These are phyloP conservation scores for Actinostola sp. DNA, from an alignment of 92 coral and sea anemone species.

Conservation along the genomic window DNA sequence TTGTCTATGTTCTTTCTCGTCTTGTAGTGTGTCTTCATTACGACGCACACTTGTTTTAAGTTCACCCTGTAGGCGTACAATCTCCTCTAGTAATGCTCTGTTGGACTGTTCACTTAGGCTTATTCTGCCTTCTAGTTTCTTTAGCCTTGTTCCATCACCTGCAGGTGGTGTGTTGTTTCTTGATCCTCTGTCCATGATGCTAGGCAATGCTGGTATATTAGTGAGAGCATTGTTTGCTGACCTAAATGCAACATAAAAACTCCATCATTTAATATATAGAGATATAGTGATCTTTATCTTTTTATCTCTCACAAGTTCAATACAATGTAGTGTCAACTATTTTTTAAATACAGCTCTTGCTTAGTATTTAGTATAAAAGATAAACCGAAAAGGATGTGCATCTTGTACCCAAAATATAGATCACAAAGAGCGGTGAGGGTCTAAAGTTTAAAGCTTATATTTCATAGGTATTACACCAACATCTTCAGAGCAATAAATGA, in stretches of 20 bases:
- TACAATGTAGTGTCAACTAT: too few relatives aligned
- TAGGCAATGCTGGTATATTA: conserved; percentile 73
- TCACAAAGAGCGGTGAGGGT: too few relatives aligned
- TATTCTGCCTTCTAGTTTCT: conserved; percentile 83
- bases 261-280: too few relatives aligned
- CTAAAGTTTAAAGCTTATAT: too few relatives aligned
- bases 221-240: conserved; percentile 46
- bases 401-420: too few relatives aligned
- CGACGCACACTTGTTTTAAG: conserved; percentile 84
- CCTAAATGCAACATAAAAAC: not conserved
- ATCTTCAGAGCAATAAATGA: too few relatives aligned
- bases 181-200: conserved; percentile 37
- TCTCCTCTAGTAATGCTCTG: conserved; percentile 91
- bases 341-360: too few relatives aligned
- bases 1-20: conserved; percentile 88
- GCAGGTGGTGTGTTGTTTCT: conserved; percentile 58
- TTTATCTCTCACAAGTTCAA: too few relatives aligned
- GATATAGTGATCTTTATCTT: too few relatives aligned
- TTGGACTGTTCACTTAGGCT: conserved; percentile 95
- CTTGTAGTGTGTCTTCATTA: conserved; percentile 83
- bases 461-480: too few relatives aligned
- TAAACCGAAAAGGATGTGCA: too few relatives aligned
- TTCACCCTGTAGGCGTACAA: conserved; percentile 91
- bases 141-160: conserved; percentile 52
- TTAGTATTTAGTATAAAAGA: too few relatives aligned